phyloP scores from a whole-genome alignment of 2,113 vertebrate genomes.

The Labeo catla region DNA sequence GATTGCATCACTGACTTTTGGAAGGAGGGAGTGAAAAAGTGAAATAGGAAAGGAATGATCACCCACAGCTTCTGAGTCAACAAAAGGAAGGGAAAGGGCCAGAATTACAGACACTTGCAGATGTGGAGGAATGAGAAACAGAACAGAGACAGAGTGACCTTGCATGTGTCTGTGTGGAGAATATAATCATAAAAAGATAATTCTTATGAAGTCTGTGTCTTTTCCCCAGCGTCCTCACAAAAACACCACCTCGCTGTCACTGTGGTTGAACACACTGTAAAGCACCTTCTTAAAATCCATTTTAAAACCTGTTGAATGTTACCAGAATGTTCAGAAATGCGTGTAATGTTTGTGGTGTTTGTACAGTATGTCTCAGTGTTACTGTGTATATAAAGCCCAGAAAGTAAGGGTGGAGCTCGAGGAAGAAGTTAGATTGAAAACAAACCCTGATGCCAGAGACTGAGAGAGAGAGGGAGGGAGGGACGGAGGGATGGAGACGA shows the following conservation, averaged over 20 bases:
- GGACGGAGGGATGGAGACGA: conserved; percentile 20
- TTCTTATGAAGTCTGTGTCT: background rate
- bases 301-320: conserved; percentile 13
- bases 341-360: conserved; percentile 7
- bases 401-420: conserved; percentile 38
- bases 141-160: conserved; percentile 34
- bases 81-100: background rate
- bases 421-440: conserved; percentile 55
- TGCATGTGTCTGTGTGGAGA: background rate
- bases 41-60: conserved; percentile 23
- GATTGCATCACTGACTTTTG: conserved; percentile 50
- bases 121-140: conserved; percentile 30
- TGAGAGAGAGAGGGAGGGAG: conserved; percentile 24
- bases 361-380: background rate
- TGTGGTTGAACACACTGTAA: background rate
- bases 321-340: background rate
- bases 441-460: conserved; percentile 17
- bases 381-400: background rate
- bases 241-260: background rate
- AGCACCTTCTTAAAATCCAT: background rate
- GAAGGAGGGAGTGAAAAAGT: conserved; percentile 51
- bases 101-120: conserved; percentile 11
- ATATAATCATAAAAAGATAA: background rate
- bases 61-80: conserved; percentile 17
- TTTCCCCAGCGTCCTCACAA: background rate